Conservation (phyloP, 35 echinoderm and acorn worm species). For the Ophiothrix spiculata region DNA sequence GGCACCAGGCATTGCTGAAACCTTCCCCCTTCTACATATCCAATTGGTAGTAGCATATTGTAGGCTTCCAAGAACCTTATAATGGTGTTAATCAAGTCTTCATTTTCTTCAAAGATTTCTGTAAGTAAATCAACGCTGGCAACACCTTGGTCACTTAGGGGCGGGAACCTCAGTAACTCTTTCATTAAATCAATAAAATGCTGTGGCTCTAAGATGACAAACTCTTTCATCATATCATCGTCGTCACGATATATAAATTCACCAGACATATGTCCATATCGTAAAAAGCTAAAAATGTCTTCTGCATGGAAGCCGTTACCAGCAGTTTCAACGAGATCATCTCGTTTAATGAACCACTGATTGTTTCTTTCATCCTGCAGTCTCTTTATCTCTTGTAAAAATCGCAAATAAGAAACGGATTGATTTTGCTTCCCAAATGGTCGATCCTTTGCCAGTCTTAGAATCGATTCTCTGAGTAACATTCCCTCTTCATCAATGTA, state of each 20-base stretch:
- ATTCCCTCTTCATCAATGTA: conserved; percentile 11
- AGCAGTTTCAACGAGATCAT: neutral
- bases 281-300: neutral
- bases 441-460: neutral
- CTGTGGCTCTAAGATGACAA: conserved; percentile 29
- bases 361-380: neutral
- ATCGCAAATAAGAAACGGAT: conserved; percentile 5
- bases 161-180: conserved; percentile 12
- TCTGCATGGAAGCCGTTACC: neutral
- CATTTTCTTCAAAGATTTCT: neutral
- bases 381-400: neutral
- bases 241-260: conserved; percentile 38
- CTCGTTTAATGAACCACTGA: neutral
- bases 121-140: neutral
- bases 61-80: conserved; percentile 15
- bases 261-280: neutral
- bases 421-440: neutral
- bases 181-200: conserved; percentile 30
- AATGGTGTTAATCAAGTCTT: neutral
- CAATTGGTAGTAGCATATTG: conserved; percentile 15
- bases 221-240: conserved; percentile 18
- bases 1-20: conserved; percentile 13
- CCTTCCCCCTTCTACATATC: neutral
- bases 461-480: neutral
- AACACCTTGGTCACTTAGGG: neutral